A percentile compares a stretch with the other conserved stretches of the same genome.
Conservation (phyloP, 2,797 vertebrate genomes). For the Melanotaenia parkinsoni region DNA sequence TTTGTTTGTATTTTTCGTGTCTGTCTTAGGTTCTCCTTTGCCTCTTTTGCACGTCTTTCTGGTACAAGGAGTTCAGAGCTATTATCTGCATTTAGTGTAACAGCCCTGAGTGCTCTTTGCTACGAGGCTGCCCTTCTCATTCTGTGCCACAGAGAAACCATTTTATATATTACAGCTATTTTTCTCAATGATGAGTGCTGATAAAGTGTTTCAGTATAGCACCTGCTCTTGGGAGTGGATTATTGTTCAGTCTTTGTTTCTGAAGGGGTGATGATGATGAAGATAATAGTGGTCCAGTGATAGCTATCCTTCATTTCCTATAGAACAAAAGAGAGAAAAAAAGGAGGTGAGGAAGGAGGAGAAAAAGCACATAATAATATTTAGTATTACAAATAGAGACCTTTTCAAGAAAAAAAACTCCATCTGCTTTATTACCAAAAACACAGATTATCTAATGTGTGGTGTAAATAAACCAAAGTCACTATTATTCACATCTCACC, state of each 20-base stretch:
- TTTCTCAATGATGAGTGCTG: constrained; percentile 50
- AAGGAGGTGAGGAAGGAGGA: background rate
- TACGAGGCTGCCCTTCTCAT: constrained; percentile 23
- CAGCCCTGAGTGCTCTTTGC: constrained; percentile 45
- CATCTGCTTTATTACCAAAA: background rate
- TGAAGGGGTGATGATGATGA: constrained; percentile 42
- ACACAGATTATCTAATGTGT: background rate
- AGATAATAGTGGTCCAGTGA: constrained; percentile 31
- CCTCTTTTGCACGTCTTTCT: constrained; percentile 6
- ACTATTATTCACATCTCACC: too few relatives aligned
- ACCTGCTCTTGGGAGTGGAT: constrained; percentile 20
- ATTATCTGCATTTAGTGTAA: constrained; percentile 35
- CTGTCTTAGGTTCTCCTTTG: background rate
- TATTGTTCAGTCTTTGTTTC: constrained; percentile 40
- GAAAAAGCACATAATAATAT: constrained; percentile 7
- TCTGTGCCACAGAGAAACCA: constrained; percentile 30
- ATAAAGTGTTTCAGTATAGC: constrained; percentile 53
- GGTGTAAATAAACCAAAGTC: too few relatives aligned
- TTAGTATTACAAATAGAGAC: background rate
- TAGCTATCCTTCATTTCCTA: constrained; percentile 35
- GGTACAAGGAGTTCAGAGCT: constrained; percentile 10
- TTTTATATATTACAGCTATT: constrained; percentile 57
- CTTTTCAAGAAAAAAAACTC: background rate
- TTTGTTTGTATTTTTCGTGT: constrained; percentile 21
- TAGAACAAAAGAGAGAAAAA: background rate